Evolutionary conservation across 2,888 invertebrate species (phyloP).

Genomic region (Eupithecia subfuscata): DNA sequence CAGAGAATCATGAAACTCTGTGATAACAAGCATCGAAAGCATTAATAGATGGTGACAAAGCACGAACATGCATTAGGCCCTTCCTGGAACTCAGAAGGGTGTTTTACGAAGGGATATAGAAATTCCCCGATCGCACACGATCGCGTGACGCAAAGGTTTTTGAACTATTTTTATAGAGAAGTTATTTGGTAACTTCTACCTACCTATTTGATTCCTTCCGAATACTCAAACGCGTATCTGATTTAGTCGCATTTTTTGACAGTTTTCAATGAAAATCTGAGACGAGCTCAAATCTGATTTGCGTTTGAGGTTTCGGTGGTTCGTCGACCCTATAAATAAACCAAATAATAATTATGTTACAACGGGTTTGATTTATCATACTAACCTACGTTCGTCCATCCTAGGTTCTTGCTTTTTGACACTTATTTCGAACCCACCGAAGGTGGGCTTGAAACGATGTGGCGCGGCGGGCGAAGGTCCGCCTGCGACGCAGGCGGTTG

Average conservation of each 20-base stretch:
- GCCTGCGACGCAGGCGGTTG: too few relatives aligned
- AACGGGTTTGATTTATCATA: too few relatives aligned
- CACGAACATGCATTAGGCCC: slow-evolving; percentile 1
- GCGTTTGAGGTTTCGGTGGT: too few relatives aligned
- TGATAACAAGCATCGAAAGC: not conserved
- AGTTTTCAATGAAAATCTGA: not conserved
- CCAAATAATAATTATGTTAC: too few relatives aligned
- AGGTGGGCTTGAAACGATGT: too few relatives aligned
- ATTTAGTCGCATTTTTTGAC: not conserved
- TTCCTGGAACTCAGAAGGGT: not conserved
- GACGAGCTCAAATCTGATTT: too few relatives aligned
- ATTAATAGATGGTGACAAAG: not conserved
- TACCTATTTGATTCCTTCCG: not conserved
- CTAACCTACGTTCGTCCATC: too few relatives aligned
- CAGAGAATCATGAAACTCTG: not conserved
- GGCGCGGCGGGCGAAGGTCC: too few relatives aligned
- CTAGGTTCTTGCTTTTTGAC: too few relatives aligned
- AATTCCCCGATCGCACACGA: not conserved
- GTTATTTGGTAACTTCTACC: not conserved
- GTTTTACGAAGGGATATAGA: not conserved
- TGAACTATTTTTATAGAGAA: not conserved
- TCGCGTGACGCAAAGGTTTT: not conserved
- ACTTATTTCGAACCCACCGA: too few relatives aligned
- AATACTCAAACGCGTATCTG: too few relatives aligned
- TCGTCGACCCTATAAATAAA: too few relatives aligned